These are phyloP conservation scores for Dicrostonyx torquatus DNA, from an alignment of 2,797 vertebrate genomes.

Conservation along the genomic window DNA sequence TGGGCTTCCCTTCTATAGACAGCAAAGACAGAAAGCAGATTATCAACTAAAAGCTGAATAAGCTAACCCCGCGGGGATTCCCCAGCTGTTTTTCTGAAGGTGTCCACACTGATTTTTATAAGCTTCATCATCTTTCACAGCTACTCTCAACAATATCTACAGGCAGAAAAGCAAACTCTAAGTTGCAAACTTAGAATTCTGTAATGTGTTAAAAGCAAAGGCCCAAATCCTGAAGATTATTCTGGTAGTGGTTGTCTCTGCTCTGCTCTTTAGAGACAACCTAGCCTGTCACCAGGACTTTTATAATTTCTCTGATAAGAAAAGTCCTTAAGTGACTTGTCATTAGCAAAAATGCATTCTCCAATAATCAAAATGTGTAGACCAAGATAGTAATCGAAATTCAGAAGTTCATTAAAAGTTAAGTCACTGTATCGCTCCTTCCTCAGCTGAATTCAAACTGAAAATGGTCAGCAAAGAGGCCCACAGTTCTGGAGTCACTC, in stretches of 20 bases:
- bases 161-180: neutral
- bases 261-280: neutral
- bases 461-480: neutral
- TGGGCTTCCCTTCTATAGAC: constrained; percentile 5
- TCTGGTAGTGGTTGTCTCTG: neutral
- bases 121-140: neutral
- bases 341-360: neutral
- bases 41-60: neutral
- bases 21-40: neutral
- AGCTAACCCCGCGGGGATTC: neutral
- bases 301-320: neutral
- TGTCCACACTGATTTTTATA: neutral
- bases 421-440: neutral
- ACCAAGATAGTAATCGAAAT: neutral
- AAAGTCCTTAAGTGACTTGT: constrained; percentile 10
- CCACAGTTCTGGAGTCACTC: rapidly evolving
- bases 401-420: constrained; percentile 2
- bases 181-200: neutral
- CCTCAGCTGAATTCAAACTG: neutral
- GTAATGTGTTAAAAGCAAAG: neutral
- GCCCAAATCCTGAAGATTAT: neutral
- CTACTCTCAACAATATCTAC: neutral
- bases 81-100: neutral
- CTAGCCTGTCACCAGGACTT: neutral
- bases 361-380: neutral